phyloP scores from a whole-genome alignment of 53 echinoderm and acorn worm genomes.

The Crossaster papposus region DNA sequence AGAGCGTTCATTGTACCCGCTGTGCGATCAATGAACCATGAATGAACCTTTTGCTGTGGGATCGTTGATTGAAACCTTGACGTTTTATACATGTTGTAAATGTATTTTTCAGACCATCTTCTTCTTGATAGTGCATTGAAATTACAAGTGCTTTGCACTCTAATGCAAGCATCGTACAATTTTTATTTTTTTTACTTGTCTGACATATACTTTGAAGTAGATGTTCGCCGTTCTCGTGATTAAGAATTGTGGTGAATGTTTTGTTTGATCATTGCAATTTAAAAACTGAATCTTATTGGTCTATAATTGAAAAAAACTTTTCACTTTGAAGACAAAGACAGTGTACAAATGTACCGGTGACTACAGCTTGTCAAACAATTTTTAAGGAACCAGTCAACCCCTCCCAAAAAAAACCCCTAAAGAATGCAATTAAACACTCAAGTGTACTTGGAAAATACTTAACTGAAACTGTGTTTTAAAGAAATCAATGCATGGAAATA shows the following conservation, averaged over 20 bases:
- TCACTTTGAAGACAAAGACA: too few relatives aligned
- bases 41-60: not conserved
- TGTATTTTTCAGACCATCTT: not conserved
- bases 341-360: too few relatives aligned
- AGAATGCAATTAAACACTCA: too few relatives aligned
- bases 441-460: too few relatives aligned
- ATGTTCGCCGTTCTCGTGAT: not conserved
- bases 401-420: too few relatives aligned
- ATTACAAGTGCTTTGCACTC: not conserved
- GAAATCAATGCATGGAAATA: too few relatives aligned
- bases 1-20: not conserved
- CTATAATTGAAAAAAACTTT: not conserved
- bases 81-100: not conserved
- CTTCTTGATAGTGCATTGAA: not conserved
- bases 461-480: too few relatives aligned
- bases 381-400: too few relatives aligned
- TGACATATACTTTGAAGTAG: not conserved
- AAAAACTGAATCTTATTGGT: not conserved
- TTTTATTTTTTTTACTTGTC: not conserved
- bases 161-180: not conserved
- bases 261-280: not conserved
- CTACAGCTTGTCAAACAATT: too few relatives aligned
- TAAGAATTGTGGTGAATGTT: not conserved
- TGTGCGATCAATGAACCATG: not conserved
- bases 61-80: not conserved